Percentiles rank a stretch among this genome's conserved stretches.
These are phyloP conservation scores for Enteromius fasciolatus DNA, from an alignment of 2,797 vertebrate genomes.

Conservation along the genomic window DNA sequence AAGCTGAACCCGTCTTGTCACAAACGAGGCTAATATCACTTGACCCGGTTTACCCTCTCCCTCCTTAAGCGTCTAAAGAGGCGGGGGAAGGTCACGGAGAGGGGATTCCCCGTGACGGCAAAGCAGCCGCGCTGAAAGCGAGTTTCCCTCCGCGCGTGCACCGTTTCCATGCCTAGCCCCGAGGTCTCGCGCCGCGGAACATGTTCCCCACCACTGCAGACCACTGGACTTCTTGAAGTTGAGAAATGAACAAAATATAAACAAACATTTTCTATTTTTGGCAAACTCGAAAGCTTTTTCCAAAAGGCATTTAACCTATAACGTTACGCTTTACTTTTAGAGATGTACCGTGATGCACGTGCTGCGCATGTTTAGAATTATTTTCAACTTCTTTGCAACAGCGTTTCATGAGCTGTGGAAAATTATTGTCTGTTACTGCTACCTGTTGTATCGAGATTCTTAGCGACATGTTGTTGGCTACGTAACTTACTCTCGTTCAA, in stretches of 20 bases:
- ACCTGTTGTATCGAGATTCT: background rate
- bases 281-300: background rate
- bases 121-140: background rate
- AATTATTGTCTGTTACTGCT: background rate
- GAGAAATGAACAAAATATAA: background rate
- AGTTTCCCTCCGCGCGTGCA: slow-evolving; percentile 35
- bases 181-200: slow-evolving; percentile 22
- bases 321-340: background rate
- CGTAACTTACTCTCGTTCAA: background rate
- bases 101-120: slow-evolving; percentile 57
- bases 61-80: slow-evolving; percentile 19
- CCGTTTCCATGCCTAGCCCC: slow-evolving; percentile 31
- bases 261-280: background rate
- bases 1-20: background rate
- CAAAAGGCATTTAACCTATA: background rate
- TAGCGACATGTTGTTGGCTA: background rate
- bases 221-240: background rate
- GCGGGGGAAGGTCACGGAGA: slow-evolving; percentile 50
- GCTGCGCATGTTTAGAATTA: background rate
- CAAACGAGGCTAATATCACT: slow-evolving; percentile 25
- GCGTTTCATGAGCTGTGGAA: background rate
- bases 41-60: slow-evolving; percentile 31
- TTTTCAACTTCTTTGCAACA: background rate
- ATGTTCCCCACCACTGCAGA: slow-evolving; percentile 19
- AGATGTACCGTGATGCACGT: background rate